Conservation (phyloP, 2,888 invertebrate species). For the Dermolepida albohirtum region DNA sequence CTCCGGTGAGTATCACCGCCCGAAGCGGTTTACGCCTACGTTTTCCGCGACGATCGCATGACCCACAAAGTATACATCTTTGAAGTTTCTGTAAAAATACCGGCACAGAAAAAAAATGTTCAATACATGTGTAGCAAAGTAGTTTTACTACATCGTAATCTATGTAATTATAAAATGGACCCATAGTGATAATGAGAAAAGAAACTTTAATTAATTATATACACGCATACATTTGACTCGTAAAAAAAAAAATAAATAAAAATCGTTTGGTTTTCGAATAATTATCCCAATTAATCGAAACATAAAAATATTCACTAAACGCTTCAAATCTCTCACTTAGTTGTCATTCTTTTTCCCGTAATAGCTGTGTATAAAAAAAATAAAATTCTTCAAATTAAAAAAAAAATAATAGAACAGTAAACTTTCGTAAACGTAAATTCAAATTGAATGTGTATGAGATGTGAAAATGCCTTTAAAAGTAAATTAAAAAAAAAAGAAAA, state of each 20-base stretch:
- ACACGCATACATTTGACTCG: neutral
- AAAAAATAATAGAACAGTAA: slow-evolving; percentile 7
- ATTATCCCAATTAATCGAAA: slow-evolving; percentile 8
- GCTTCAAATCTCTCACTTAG: slow-evolving; percentile 23
- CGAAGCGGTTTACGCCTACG: too few species aligned
- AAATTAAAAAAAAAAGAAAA: slow-evolving; percentile 7
- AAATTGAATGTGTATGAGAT: too few species aligned
- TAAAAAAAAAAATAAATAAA: slow-evolving; percentile 15
- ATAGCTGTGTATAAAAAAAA: neutral
- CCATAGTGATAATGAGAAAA: slow-evolving; percentile 58
- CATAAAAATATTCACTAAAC: slow-evolving; percentile 11
- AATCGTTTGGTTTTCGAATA: neutral
- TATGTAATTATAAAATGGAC: slow-evolving; percentile 62
- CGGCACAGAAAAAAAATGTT: slow-evolving; percentile 45
- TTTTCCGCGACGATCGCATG: too few species aligned
- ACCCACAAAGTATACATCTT: slow-evolving; percentile 9
- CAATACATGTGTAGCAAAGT: slow-evolving; percentile 63
- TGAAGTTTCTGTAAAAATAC: slow-evolving; percentile 44
- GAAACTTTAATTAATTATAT: too few species aligned
- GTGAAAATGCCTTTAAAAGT: slow-evolving; percentile 27
- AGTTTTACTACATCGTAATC: slow-evolving; percentile 62
- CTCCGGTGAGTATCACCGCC: too few species aligned
- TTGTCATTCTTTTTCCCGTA: neutral
- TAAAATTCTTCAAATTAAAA: neutral
- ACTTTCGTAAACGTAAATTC: slow-evolving; percentile 4